Evolutionary conservation across 2,888 invertebrate species (phyloP).

Genomic region (Euclidia mi): DNA sequence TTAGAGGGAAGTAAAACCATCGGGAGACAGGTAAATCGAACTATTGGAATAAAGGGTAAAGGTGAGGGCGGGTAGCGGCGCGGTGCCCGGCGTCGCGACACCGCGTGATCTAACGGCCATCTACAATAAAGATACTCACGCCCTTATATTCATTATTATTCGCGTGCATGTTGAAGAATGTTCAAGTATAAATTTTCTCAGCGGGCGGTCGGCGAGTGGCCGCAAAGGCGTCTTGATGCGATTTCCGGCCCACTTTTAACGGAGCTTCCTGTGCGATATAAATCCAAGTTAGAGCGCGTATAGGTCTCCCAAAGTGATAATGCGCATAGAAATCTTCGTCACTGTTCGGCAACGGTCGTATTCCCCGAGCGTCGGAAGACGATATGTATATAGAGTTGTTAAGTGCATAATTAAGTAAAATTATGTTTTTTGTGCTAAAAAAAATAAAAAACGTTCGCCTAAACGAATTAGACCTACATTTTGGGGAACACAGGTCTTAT

Average conservation of each 20-base stretch:
- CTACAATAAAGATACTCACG: conserved; percentile 49
- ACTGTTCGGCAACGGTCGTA: conserved; percentile 55
- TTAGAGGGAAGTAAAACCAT: conserved; percentile 81
- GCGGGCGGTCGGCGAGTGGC: conserved; percentile 68
- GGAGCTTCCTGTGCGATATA: conserved; percentile 79
- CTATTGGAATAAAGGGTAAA: conserved; percentile 75
- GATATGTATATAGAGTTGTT: conserved; percentile 50
- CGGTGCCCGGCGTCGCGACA: conserved; percentile 60
- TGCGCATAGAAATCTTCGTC: conserved; percentile 59
- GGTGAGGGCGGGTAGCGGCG: conserved; percentile 58
- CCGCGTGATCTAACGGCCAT: conserved; percentile 59
- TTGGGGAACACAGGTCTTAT: conserved; percentile 74
- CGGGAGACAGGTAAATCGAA: conserved; percentile 80
- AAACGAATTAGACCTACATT: conserved; percentile 75
- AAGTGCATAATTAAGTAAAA: too few relatives aligned
- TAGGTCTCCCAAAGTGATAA: too few relatives aligned
- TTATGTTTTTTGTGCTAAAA: too few relatives aligned
- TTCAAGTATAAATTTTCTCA: conserved; percentile 65
- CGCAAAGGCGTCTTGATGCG: conserved; percentile 82
- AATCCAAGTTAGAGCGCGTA: conserved; percentile 78
- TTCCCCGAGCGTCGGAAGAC: conserved; percentile 48
- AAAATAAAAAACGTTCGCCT: conserved; percentile 60
- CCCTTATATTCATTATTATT: conserved; percentile 44
- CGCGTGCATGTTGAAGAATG: conserved; percentile 43
- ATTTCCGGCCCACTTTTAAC: conserved; percentile 85